These are phyloP conservation scores for Drosophila arawakana DNA, from an alignment of 1,140 invertebrate genomes.

Conservation along the genomic window DNA sequence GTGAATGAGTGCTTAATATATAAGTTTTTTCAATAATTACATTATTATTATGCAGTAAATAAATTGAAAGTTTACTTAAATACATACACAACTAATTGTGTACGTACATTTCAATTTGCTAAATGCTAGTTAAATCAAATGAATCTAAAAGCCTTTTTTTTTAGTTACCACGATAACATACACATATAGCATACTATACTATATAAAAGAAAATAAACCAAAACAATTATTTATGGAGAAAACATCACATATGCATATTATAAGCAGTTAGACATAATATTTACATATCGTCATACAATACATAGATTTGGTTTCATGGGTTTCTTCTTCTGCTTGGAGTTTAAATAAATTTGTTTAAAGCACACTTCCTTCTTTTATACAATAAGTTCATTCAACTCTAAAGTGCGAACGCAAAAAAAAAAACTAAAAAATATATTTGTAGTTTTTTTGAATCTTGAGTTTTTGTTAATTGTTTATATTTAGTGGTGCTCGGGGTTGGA, in stretches of 20 bases:
- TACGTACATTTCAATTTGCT: background rate
- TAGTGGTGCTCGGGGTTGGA: background rate
- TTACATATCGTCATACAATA: slow-evolving; percentile 29
- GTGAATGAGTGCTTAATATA: background rate
- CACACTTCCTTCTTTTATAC: background rate
- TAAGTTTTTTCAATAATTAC: slow-evolving; percentile 4
- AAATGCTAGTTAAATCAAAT: slow-evolving; percentile 13
- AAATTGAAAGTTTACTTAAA: slow-evolving; percentile 25
- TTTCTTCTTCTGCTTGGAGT: too few relatives aligned
- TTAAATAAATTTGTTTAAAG: slow-evolving; percentile 8
- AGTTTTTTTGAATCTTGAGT: too few relatives aligned
- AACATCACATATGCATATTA: slow-evolving; percentile 28
- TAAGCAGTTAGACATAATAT: slow-evolving; percentile 32
- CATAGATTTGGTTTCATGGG: background rate
- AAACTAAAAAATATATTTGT: slow-evolving; percentile 7
- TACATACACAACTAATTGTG: slow-evolving; percentile 10
- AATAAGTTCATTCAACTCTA: slow-evolving; percentile 2
- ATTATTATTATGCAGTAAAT: background rate
- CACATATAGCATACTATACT: background rate
- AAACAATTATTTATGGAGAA: background rate
- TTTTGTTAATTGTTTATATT: slow-evolving; percentile 20
- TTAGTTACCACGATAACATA: background rate
- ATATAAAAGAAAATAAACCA: slow-evolving; percentile 2
- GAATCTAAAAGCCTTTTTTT: slow-evolving; percentile 10
- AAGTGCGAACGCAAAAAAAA: slow-evolving; percentile 10